A percentile compares a stretch with the other conserved stretches of the same genome.
Evolutionary conservation across 2,113 vertebrate species (phyloP).

Genomic region (Gymnogyps californianus): DNA sequence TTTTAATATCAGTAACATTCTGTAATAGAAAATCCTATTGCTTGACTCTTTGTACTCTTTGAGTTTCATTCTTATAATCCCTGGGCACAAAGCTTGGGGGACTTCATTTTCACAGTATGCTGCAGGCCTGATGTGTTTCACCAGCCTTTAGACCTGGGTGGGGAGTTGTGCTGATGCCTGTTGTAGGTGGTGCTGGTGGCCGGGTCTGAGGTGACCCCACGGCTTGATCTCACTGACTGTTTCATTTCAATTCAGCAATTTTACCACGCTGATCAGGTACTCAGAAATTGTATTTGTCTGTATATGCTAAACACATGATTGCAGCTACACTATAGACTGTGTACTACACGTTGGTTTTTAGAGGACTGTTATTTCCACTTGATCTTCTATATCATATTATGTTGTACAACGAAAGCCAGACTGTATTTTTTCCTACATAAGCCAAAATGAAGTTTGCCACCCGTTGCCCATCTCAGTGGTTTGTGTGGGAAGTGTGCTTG

Average conservation of each 20-base stretch:
- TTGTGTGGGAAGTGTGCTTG: not conserved
- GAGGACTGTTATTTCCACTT: not conserved
- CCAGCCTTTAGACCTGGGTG: not conserved
- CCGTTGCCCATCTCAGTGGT: not conserved
- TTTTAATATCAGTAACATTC: not conserved
- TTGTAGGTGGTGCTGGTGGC: not conserved
- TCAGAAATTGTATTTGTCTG: not conserved
- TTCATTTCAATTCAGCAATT: not conserved
- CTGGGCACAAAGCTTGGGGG: not conserved
- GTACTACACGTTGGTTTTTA: fast-evolving
- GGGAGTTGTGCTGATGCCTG: not conserved
- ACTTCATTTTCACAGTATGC: not conserved
- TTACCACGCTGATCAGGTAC: not conserved
- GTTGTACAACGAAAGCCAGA: not conserved
- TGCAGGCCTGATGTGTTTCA: not conserved
- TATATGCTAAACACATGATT: not conserved
- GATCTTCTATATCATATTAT: not conserved
- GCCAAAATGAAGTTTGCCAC: not conserved
- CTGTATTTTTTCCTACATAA: not conserved
- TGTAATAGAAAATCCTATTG: not conserved
- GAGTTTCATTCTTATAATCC: not conserved
- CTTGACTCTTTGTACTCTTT: not conserved
- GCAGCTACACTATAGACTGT: not conserved
- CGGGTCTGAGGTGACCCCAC: not conserved
- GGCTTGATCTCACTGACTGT: not conserved